Conservation (phyloP, 2,888 invertebrate genomes). For the Oscheius sp. region DNA sequence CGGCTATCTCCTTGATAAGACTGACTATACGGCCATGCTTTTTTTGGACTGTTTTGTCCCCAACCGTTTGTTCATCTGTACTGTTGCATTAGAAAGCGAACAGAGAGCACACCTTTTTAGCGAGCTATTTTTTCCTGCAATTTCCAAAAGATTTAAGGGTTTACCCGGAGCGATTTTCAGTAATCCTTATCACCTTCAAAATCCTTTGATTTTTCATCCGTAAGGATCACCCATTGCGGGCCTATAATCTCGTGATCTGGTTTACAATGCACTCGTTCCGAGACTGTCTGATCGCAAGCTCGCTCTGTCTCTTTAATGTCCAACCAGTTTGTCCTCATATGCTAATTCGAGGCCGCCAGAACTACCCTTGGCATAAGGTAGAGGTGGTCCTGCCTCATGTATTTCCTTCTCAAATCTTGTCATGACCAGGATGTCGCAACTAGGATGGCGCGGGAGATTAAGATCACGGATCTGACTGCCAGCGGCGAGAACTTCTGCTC, state of each 20-base stretch:
- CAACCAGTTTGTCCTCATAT: constrained; percentile 24
- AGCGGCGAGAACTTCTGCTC: no score
- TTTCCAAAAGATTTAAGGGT: neutral
- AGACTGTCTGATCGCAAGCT: constrained; percentile 29
- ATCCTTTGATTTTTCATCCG: neutral
- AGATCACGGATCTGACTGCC: no score
- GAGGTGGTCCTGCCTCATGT: no score
- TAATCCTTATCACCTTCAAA: neutral
- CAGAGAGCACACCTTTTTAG: neutral
- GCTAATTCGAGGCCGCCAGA: constrained; percentile 21
- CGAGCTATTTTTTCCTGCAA: neutral
- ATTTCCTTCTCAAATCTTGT: neutral
- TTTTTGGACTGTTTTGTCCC: neutral
- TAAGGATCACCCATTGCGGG: no score
- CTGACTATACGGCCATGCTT: no score
- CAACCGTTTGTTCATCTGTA: constrained; percentile 5
- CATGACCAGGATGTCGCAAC: no score
- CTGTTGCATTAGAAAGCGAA: constrained; percentile 12
- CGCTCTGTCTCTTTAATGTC: constrained; percentile 17
- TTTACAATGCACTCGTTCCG: constrained; percentile 29
- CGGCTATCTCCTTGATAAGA: no score
- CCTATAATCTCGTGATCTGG: constrained; percentile 28
- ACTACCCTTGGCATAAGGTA: constrained; percentile 1
- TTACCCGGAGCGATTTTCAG: neutral
- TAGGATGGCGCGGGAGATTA: no score